These are phyloP conservation scores for Ruditapes philippinarum DNA, from an alignment of 1,140 invertebrate genomes.

Conservation along the genomic window DNA sequence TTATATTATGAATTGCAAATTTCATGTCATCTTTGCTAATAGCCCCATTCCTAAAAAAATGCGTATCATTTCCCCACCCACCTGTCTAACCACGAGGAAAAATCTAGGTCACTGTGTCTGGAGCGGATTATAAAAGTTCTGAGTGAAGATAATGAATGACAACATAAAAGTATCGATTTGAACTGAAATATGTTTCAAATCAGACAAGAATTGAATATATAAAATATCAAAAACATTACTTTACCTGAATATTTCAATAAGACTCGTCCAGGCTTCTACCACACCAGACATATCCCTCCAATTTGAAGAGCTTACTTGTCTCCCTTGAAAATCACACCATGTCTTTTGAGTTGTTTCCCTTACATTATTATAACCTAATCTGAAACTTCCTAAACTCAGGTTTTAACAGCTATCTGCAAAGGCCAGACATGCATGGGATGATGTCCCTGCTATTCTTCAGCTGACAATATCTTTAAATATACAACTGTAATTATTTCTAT, in stretches of 20 bases:
- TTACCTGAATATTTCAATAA: conserved; percentile 47
- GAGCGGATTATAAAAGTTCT: neutral
- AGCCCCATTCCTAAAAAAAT: no score
- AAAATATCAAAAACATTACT: neutral
- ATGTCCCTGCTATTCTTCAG: no score
- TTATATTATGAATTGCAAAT: no score
- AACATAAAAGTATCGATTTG: neutral
- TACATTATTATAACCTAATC: no score
- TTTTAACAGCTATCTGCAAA: no score
- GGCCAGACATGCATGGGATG: no score
- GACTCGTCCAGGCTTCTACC: neutral
- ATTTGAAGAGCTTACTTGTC: conserved; percentile 26
- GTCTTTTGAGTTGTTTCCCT: no score
- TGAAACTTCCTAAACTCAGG: no score
- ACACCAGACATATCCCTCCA: conserved; percentile 27
- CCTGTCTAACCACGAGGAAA: conserved; percentile 6
- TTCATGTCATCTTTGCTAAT: no score
- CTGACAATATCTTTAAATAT: no score
- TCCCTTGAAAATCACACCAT: neutral
- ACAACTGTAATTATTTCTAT: no score
- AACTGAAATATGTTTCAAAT: neutral
- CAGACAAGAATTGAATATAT: neutral
- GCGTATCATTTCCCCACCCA: conserved; percentile 13
- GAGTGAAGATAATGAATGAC: neutral
- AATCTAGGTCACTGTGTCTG: conserved; percentile 38